These are phyloP conservation scores for Cygnus atratus DNA, from an alignment of 2,113 vertebrate species.

Conservation along the genomic window DNA sequence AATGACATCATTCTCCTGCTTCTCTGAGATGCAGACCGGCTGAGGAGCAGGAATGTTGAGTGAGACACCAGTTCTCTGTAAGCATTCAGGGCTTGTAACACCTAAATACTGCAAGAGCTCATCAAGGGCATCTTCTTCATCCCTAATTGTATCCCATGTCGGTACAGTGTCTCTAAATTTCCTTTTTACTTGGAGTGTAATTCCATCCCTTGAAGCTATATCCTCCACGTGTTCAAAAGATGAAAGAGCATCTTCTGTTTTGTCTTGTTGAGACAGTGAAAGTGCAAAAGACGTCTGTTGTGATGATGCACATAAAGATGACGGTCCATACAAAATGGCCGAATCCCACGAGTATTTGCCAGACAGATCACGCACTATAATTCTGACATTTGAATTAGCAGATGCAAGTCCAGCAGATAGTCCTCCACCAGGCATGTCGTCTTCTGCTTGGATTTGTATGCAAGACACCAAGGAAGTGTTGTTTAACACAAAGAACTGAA, in stretches of 20 bases:
- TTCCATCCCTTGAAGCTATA: constrained; percentile 75
- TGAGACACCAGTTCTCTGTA: constrained; percentile 91
- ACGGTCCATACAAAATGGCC: constrained; percentile 92
- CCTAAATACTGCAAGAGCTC: constrained; percentile 96
- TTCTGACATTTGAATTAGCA: constrained; percentile 90
- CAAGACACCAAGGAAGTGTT: constrained; percentile 90
- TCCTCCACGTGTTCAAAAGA: constrained; percentile 76
- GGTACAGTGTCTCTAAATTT: constrained; percentile 90
- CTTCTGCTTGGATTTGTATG: constrained; percentile 91
- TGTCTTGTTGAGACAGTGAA: constrained; percentile 75
- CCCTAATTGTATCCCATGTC: constrained; percentile 90
- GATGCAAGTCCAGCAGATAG: constrained; percentile 92
- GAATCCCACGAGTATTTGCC: constrained; percentile 99
- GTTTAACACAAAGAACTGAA: constrained; percentile 96
- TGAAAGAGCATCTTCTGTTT: constrained; percentile 70
- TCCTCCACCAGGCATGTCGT: constrained; percentile 90
- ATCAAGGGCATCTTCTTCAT: constrained; percentile 93
- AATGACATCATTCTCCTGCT: constrained; percentile 98
- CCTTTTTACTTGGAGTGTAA: constrained; percentile 85
- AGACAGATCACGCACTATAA: constrained; percentile 94
- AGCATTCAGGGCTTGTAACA: constrained; percentile 92
- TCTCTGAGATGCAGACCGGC: constrained; percentile 94
- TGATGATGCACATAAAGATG: constrained; percentile 74
- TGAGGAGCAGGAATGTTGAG: constrained; percentile 95
- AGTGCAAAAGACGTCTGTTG: constrained; percentile 74